Base-by-base conservation (phyloP, 2,797 vertebrate genomes). In the Rhincodon typus region DNA sequence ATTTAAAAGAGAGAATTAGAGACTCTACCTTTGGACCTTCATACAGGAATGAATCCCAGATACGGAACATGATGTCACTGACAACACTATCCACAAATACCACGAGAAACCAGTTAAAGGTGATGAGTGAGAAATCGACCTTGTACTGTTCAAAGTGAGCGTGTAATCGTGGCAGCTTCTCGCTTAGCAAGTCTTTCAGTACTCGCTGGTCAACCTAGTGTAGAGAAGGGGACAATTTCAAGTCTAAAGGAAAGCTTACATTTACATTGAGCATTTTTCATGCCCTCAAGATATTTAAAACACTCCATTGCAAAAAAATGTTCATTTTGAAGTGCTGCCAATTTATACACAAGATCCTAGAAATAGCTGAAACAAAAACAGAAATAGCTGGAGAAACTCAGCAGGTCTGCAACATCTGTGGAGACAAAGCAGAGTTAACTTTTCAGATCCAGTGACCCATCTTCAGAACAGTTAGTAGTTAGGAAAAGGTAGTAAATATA, bases 31-130 rank as follows among this genome's bases (percentile, higher is more conserved):
- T 99, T 46, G 99, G 98, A 86, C 99, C 99, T 97, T 99, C 99
- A 3, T 98, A 99, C 0, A 99, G 98, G 96, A 99, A 99, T 19
- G 99, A 97, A 86, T 99, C 99, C 99, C 99, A 99, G 97, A 99
- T 99, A 97, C 99, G 99, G 96, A 99, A 99, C 96, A 99, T 98
- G 96, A 99, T 97, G 96, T 99, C 99, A 30, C 99, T 99, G 96
- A 99, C 98, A 91, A 99, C 98, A 0, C 99, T 99, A 97, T 99
- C 99, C 97, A 99, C 99, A 96, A 99, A 99, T 95, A 99, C 98
- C 96, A 99, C 99, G 93, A 99, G 98, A 96, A 99, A 99, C 99
- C 99, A 99, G 98, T 99, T 99, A 97, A 99, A 99, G 34, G 99
- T 99, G 97, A 99, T 99, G 95, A 99, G 98, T 21, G 99, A 99